Evolutionary conservation across 2,113 vertebrate genomes (phyloP).

Genomic region (Neotoma lepida): DNA sequence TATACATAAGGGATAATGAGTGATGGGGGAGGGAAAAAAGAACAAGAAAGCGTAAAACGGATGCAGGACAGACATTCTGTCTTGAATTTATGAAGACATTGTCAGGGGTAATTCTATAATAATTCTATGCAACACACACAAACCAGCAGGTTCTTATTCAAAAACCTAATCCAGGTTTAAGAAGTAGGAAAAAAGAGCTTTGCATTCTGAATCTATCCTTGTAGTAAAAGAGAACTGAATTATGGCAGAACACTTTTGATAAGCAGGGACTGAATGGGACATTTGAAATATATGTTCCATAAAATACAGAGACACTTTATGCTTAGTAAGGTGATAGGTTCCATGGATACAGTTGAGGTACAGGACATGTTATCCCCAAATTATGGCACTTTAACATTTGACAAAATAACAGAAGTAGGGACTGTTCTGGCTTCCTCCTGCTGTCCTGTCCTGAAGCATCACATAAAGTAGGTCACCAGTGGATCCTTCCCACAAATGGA

Average conservation of each 20-base stretch:
- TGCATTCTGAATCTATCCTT: constrained; percentile 29
- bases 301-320: background rate
- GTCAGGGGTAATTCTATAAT: constrained; percentile 19
- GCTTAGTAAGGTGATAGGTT: background rate
- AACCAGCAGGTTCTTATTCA: constrained; percentile 34
- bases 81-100: constrained; percentile 54
- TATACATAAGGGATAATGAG: constrained; percentile 47
- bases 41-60: constrained; percentile 41
- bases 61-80: background rate
- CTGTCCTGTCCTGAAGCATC: background rate
- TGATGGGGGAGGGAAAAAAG: background rate
- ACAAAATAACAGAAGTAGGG: background rate
- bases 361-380: background rate
- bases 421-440: background rate
- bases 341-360: background rate
- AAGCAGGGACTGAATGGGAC: background rate
- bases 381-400: background rate
- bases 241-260: background rate
- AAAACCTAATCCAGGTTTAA: constrained; percentile 49
- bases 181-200: background rate
- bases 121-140: constrained; percentile 52
- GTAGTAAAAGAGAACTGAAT: constrained; percentile 36
- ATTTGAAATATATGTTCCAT: background rate
- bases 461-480: no score
- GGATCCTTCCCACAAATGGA: no score